Evolutionary conservation across 2,113 vertebrate species (phyloP).

Genomic region (Andinoacara biseriatus): DNA sequence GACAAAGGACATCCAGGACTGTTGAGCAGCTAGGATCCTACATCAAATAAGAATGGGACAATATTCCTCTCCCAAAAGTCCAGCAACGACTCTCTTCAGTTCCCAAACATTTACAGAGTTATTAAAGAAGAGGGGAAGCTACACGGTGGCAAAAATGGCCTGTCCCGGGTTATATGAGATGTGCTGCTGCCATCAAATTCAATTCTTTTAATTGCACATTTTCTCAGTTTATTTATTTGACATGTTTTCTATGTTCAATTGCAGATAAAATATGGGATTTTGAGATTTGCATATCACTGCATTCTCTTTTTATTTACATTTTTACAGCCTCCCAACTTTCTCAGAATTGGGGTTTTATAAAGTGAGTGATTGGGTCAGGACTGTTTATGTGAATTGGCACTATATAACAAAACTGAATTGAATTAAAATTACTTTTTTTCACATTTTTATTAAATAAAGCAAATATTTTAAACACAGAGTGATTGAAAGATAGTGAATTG

Average conservation of each 20-base stretch:
- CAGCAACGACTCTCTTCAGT: too few relatives aligned
- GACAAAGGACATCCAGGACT: too few relatives aligned
- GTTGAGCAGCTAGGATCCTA: too few relatives aligned
- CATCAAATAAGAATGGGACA: too few relatives aligned
- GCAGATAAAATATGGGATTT: not conserved
- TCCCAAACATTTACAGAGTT: too few relatives aligned
- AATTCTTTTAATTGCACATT: not conserved
- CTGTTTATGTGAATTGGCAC: not conserved
- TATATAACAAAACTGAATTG: not conserved
- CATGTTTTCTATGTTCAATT: not conserved
- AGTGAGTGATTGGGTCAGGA: too few relatives aligned
- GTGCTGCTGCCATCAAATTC: too few relatives aligned
- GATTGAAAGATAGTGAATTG: slow-evolving; percentile 23
- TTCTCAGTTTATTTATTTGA: not conserved
- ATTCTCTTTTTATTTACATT: not conserved
- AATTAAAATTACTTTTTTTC: not conserved
- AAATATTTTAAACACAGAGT: not conserved
- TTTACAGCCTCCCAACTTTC: not conserved
- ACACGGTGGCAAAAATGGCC: too few relatives aligned
- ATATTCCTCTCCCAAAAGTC: too few relatives aligned
- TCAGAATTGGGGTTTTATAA: not conserved
- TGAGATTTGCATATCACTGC: not conserved
- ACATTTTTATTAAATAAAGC: slow-evolving; percentile 49
- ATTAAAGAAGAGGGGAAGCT: too few relatives aligned
- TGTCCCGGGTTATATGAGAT: too few relatives aligned